phyloP scores from a whole-genome alignment of 2,888 invertebrate genomes.

The Epinotia brunnichana region DNA sequence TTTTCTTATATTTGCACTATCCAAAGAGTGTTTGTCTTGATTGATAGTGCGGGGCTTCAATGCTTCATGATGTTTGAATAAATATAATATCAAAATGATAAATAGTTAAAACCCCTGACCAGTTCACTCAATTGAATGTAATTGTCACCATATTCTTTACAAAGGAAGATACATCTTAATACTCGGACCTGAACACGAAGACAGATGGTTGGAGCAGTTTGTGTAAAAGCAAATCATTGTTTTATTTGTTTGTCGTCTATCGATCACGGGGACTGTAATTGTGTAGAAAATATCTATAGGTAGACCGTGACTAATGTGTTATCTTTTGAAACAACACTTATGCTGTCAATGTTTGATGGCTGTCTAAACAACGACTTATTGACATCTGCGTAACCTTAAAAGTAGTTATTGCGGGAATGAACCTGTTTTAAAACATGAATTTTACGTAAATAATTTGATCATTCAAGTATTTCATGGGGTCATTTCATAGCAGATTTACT shows the following conservation, averaged over 20 bases:
- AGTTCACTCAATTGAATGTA: slow-evolving; percentile 9
- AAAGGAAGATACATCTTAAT: slow-evolving; percentile 44
- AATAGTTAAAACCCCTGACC: slow-evolving; percentile 6
- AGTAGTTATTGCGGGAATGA: background rate
- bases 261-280: slow-evolving; percentile 48
- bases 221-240: slow-evolving; percentile 59
- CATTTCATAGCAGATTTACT: background rate
- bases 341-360: slow-evolving; percentile 26
- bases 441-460: background rate
- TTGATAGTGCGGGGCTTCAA: slow-evolving; percentile 15
- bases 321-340: slow-evolving; percentile 45
- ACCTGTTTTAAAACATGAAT: background rate
- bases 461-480: background rate
- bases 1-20: background rate
- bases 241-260: slow-evolving; percentile 51
- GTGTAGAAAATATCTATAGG: slow-evolving; percentile 41
- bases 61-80: slow-evolving; percentile 7
- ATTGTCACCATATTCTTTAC: slow-evolving; percentile 19
- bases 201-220: slow-evolving; percentile 30
- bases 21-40: slow-evolving; percentile 1
- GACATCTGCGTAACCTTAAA: slow-evolving; percentile 24
- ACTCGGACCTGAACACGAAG: slow-evolving; percentile 38
- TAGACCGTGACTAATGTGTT: slow-evolving; percentile 51
- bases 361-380: slow-evolving; percentile 30
- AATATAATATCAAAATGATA: slow-evolving; percentile 21